Conservation (phyloP, 2,797 vertebrate species). For the Amblyopsis hoosieri region DNA sequence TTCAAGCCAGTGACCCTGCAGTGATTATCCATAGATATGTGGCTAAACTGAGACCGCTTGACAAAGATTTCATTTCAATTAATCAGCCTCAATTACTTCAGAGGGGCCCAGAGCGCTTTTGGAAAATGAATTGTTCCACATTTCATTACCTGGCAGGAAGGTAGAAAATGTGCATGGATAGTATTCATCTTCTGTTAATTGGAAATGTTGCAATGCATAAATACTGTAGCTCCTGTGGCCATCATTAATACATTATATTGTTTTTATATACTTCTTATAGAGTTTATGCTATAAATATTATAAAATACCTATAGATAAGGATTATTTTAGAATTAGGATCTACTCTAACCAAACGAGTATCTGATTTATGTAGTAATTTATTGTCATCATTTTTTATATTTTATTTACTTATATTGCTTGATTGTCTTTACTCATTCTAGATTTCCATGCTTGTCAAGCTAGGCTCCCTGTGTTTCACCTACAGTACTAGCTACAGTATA, state of each 20-base stretch:
- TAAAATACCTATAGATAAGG: slow-evolving; percentile 28
- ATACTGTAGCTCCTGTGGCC: slow-evolving; percentile 13
- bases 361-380: too few species aligned
- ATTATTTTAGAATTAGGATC: slow-evolving; percentile 19
- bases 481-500: slow-evolving; percentile 31
- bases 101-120: slow-evolving; percentile 55
- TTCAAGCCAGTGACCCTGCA: slow-evolving; percentile 63
- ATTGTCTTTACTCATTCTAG: slow-evolving; percentile 56
- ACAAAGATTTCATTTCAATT: slow-evolving; percentile 66
- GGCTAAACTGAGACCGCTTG: slow-evolving; percentile 53
- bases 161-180: slow-evolving; percentile 9
- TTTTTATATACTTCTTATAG: slow-evolving; percentile 26
- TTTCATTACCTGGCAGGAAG: slow-evolving; percentile 54
- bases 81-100: slow-evolving; percentile 58
- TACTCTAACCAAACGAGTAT: slow-evolving; percentile 25
- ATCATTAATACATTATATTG: slow-evolving; percentile 24
- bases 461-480: slow-evolving; percentile 54
- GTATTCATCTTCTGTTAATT: not conserved
- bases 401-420: slow-evolving; percentile 27
- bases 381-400: slow-evolving; percentile 12
- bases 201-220: slow-evolving; percentile 32
- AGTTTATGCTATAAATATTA: slow-evolving; percentile 34
- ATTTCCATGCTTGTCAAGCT: slow-evolving; percentile 56
- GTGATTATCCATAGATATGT: slow-evolving; percentile 68
- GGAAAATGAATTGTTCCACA: slow-evolving; percentile 65